Evolutionary conservation across 2,797 vertebrate species (phyloP), one percentile per base, ranked within the genome.

Genomic region (Phoxinus dragarum): DNA sequence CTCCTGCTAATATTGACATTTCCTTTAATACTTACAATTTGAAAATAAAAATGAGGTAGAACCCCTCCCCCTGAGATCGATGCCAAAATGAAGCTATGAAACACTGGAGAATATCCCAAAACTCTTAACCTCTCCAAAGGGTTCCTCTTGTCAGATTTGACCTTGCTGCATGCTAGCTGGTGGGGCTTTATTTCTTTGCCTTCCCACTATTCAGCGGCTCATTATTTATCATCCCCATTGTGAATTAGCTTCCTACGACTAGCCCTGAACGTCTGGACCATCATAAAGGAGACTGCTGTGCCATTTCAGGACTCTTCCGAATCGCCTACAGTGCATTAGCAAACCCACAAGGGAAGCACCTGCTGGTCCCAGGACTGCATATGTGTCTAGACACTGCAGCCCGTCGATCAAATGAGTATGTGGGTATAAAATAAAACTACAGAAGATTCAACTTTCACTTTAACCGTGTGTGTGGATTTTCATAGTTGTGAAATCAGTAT

Each of bases 241-340:
- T 54, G 81, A 84, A 84, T 76, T 76, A 76, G 44, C 73, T 76
- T 81, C 52, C 59, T 59, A 52, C 0, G 40, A 49, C 40, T 67
- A 54, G 69, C 69, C 87, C 90, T 88, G 86, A 77, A 89, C 86
- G 87, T 87, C 84, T 88, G 89, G 92, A 92, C 88, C 89, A 94
- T 93, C 93, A 94, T 88, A 87, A 67, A 87, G 80, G 87, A 88
- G 89, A 90, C 90, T 85, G 85, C 89, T 84, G 79, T 90, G 92
- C 88, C 76, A 76, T 92, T 94, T 93, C 90, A 93, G 93, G 90
- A 93, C 88, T 91, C 92, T 92, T 91, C 88, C 86, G 88, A 93
- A 94, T 92, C 87, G 85, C 94, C 92, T 92, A 92, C 89, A 86
- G 91, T 89, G 89, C 76, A 79, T 79, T 79, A 66, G 90, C 90